These are phyloP conservation scores for Lydus trimaculatus DNA, from an alignment of 2,888 invertebrate species.

Conservation along the genomic window DNA sequence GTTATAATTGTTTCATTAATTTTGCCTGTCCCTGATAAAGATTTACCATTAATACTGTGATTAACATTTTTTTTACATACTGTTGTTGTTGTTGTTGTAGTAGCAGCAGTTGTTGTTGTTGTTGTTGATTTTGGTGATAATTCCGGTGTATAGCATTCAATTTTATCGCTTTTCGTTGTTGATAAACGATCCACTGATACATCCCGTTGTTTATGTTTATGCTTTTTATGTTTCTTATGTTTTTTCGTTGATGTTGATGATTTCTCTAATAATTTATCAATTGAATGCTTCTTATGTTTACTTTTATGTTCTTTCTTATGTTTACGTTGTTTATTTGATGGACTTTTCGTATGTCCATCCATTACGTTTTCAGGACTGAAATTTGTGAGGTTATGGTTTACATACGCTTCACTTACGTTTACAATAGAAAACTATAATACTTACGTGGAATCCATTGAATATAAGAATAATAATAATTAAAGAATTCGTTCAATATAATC, in stretches of 20 bases:
- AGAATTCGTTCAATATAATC: not conserved
- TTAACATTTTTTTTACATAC: conserved; percentile 44
- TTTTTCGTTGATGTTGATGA: conserved; percentile 62
- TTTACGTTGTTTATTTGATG: conserved; percentile 57
- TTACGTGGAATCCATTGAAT: not conserved
- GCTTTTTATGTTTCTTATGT: conserved; percentile 71
- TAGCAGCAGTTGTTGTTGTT: not conserved
- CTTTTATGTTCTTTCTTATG: conserved; percentile 70
- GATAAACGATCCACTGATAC: conserved; percentile 58
- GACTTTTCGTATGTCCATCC: conserved; percentile 2
- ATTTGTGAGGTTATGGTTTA: not conserved
- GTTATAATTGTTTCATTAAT: conserved; percentile 47
- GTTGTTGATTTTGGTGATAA: conserved; percentile 42
- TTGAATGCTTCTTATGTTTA: conserved; percentile 63
- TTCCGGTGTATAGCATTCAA: conserved; percentile 58
- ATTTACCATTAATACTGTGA: conserved; percentile 53
- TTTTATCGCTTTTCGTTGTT: conserved; percentile 47
- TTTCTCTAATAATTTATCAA: conserved; percentile 62
- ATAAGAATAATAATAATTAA: too few species aligned
- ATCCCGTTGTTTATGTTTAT: conserved; percentile 63
- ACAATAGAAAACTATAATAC: not conserved
- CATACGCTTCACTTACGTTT: not conserved
- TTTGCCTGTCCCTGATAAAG: conserved; percentile 47
- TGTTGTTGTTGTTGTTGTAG: conserved; percentile 22
- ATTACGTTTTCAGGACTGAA: conserved; percentile 10